Percentiles rank a stretch among this genome's conserved stretches.
Evolutionary conservation across 2,797 vertebrate species (phyloP).

Genomic region (Megalops cyprinoides): DNA sequence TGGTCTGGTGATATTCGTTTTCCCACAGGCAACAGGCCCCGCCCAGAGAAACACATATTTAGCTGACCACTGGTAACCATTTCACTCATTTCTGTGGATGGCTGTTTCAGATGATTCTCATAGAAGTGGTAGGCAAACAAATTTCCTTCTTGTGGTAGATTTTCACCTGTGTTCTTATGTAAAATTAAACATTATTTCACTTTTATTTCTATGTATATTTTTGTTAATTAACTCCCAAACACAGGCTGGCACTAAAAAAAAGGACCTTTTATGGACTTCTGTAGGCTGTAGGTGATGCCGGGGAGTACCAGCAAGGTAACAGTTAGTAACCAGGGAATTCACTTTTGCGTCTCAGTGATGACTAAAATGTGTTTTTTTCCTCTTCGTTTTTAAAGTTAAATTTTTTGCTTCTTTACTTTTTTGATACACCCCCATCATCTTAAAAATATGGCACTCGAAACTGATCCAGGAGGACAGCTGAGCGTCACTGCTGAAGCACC

Average conservation of each 20-base stretch:
- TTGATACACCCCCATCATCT: neutral
- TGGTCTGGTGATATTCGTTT: neutral
- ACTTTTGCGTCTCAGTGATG: neutral
- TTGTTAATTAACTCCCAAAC: neutral
- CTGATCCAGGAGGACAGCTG: neutral
- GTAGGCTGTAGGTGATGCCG: neutral
- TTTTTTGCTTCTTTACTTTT: neutral
- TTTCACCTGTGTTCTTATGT: neutral
- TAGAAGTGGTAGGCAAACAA: neutral
- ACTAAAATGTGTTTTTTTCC: neutral
- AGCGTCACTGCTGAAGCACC: neutral
- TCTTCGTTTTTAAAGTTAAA: neutral
- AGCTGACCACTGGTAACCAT: constrained; percentile 2
- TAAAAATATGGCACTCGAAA: neutral
- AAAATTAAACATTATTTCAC: neutral
- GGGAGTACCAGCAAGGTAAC: constrained; percentile 6
- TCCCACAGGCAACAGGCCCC: constrained; percentile 3
- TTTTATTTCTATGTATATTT: neutral
- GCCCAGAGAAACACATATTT: neutral
- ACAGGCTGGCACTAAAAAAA: constrained; percentile 7
- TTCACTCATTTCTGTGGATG: constrained; percentile 8
- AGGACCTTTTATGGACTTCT: neutral
- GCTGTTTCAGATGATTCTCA: neutral
- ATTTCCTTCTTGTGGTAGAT: too few species aligned
- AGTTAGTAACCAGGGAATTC: neutral